Evolutionary conservation across 2,797 vertebrate species (phyloP).

Genomic region (Kryptopterus vitreolus): DNA sequence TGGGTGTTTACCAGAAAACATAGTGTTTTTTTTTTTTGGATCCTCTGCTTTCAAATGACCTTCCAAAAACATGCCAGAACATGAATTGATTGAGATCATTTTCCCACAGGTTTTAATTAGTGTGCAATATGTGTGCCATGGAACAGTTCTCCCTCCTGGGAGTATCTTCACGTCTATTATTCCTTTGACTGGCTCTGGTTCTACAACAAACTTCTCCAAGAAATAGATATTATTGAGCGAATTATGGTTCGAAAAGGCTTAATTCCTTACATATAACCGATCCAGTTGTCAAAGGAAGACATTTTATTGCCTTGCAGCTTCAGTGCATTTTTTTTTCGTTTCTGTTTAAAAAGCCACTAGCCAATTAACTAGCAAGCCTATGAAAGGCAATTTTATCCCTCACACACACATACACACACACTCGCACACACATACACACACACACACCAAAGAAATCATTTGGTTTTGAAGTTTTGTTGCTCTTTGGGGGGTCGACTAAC

Average conservation of each 20-base stretch:
- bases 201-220: too few relatives aligned
- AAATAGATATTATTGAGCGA: neutral
- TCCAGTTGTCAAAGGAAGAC: neutral
- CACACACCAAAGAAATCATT: slow-evolving; percentile 23
- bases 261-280: neutral
- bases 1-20: neutral
- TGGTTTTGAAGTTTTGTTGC: slow-evolving; percentile 43
- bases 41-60: neutral
- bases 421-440: slow-evolving; percentile 27
- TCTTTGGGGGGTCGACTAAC: slow-evolving; percentile 11
- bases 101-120: neutral
- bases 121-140: neutral
- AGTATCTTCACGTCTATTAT: neutral
- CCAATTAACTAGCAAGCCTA: neutral
- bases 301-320: neutral
- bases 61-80: neutral
- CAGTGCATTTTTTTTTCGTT: neutral
- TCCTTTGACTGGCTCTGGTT: neutral
- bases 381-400: neutral
- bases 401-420: slow-evolving; percentile 25
- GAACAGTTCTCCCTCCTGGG: neutral
- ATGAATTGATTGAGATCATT: neutral
- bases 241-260: neutral
- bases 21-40: neutral
- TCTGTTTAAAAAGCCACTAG: neutral